Evolutionary conservation across 2,888 invertebrate species (phyloP), one percentile per base, ranked within the genome.

Genomic region (Melanchra persicariae): DNA sequence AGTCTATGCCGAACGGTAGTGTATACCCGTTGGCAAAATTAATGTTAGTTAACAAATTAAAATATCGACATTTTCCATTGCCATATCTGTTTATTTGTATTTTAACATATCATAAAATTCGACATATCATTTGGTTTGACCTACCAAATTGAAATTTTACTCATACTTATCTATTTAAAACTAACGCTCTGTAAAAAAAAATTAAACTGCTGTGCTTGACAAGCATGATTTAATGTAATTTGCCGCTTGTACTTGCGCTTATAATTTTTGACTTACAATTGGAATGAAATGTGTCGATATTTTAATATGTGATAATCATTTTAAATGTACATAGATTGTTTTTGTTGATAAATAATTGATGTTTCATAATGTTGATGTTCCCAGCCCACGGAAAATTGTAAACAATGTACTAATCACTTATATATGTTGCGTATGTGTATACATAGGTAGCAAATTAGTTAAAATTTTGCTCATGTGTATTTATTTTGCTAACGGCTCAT

Each of bases 281-380:
- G 62, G 62, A 74, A 40, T 63, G 68, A 58, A 79, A 86, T 85
- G 76, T 77, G 91, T 93, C 92, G 95, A 93, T 95, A 94, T 94
- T 93, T 94, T 92, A 93, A 92, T 91, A 83, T 89, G 88, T 87
- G 81, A 84, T 84, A 78, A 83, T 84, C 85, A 85, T 85, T 88
- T 82, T n/a, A n/a, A n/a, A 87, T 90, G 88, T 88, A 87, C 91
- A 94, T 95, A 94, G 91, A 92, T 92, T 93, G 93, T 93, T 94
- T 93, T 93, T 93, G 93, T 94, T 94, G 90, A 88, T 90, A 89
- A 34, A 90, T n/a, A 34, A 93, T 94, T 92, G 92, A 93, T 95
- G 94, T 95, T 93, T 92, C 90, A 91, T 91, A 89, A 92, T 93
- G 95, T 95, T 94, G 91, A 93, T 94, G 95, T 95, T 92, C 90